Conservation (phyloP, 2,888 invertebrate species). For the Cistogaster globosa region DNA sequence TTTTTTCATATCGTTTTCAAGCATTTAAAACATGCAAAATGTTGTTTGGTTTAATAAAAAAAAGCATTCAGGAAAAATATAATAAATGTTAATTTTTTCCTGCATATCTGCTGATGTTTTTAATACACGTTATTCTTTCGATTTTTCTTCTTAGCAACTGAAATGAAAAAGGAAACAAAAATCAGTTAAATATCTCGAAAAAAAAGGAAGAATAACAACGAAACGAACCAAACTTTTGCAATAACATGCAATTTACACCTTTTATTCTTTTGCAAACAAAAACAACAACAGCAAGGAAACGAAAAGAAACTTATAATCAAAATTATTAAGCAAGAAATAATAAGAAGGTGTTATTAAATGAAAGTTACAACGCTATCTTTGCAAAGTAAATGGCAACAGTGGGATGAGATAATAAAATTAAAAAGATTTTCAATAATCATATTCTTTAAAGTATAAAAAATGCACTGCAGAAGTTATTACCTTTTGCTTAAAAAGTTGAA, state of each 20-base stretch:
- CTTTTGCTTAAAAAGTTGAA: neutral
- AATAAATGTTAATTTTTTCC: slow-evolving; percentile 56
- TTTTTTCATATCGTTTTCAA: slow-evolving; percentile 37
- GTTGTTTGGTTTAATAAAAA: slow-evolving; percentile 44
- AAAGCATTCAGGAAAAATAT: neutral
- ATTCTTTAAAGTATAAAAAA: no score
- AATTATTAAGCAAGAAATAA: slow-evolving; percentile 51
- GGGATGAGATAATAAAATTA: neutral
- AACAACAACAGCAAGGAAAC: slow-evolving; percentile 7
- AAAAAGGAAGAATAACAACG: slow-evolving; percentile 12
- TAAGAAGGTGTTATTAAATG: slow-evolving; percentile 57
- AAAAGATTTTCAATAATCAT: no score
- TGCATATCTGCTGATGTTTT: slow-evolving; percentile 57
- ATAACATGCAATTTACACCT: slow-evolving; percentile 70
- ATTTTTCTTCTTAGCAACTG: neutral
- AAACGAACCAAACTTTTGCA: slow-evolving; percentile 55
- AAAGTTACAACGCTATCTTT: slow-evolving; percentile 50
- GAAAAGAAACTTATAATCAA: slow-evolving; percentile 39
- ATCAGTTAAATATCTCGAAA: slow-evolving; percentile 25
- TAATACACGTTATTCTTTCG: slow-evolving; percentile 46
- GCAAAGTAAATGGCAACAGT: slow-evolving; percentile 43
- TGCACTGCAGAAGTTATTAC: no score
- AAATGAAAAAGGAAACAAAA: slow-evolving; percentile 21
- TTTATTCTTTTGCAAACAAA: neutral
- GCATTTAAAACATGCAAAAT: slow-evolving; percentile 52